phyloP scores from a whole-genome alignment of 2,113 vertebrate genomes.

The Tychaedon coryphoeus region DNA sequence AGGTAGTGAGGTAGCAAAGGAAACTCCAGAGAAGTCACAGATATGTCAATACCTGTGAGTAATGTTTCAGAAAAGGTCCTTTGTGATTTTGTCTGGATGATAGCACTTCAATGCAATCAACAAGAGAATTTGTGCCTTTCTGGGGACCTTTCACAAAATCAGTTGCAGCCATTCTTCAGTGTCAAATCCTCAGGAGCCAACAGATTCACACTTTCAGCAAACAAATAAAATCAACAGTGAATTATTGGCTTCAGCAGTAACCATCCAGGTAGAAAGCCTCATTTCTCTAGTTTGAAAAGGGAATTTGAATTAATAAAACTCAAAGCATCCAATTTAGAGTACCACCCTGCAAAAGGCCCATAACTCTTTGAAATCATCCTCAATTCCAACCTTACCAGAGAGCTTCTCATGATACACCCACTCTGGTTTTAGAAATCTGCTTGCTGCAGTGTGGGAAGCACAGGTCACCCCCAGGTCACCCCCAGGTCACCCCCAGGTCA shows the following conservation, averaged over 20 bases:
- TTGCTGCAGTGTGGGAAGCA: not conserved
- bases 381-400: not conserved
- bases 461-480: not conserved
- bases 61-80: not conserved
- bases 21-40: not conserved
- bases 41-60: not conserved
- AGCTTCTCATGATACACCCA: not conserved
- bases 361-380: not conserved
- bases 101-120: not conserved
- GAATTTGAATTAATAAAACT: not conserved
- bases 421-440: not conserved
- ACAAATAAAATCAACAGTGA: not conserved
- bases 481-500: not conserved
- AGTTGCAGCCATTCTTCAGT: not conserved
- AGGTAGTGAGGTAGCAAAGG: not conserved
- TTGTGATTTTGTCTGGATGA: not conserved
- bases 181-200: not conserved
- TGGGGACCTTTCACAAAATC: not conserved
- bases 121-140: not conserved
- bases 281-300: not conserved
- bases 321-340: not conserved
- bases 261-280: not conserved
- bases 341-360: not conserved
- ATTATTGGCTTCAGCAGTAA: not conserved
- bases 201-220: not conserved